These are phyloP conservation scores for Anarsia innoxiella DNA, from an alignment of 2,888 invertebrate genomes.

Conservation along the genomic window DNA sequence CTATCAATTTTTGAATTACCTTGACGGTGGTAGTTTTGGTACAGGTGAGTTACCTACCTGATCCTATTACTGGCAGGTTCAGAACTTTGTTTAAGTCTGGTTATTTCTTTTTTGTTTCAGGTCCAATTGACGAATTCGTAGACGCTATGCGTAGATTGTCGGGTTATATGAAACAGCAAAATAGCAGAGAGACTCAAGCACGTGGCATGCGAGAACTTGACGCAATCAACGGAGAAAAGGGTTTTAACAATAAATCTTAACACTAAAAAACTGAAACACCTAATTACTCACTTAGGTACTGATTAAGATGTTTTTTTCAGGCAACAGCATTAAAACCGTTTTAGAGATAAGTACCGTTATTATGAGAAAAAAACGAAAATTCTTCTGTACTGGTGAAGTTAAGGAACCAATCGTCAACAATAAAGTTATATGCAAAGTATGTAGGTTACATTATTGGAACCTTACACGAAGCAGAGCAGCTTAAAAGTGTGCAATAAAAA, in stretches of 20 bases:
- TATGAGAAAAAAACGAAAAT: slow-evolving; percentile 66
- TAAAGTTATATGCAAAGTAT: slow-evolving; percentile 66
- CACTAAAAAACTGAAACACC: not conserved
- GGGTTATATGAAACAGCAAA: slow-evolving; percentile 62
- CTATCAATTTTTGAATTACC: slow-evolving; percentile 65
- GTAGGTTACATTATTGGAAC: no score
- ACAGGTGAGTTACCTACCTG: no score
- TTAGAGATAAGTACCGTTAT: slow-evolving; percentile 62
- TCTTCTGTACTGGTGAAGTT: slow-evolving; percentile 66
- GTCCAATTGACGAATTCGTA: slow-evolving; percentile 66
- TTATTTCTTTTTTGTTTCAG: slow-evolving; percentile 34
- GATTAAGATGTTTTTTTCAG: slow-evolving; percentile 30
- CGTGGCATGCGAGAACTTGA: slow-evolving; percentile 65
- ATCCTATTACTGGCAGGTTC: no score
- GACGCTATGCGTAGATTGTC: slow-evolving; percentile 58
- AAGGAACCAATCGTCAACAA: slow-evolving; percentile 69
- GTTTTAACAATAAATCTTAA: slow-evolving; percentile 20
- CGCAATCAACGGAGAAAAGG: slow-evolving; percentile 66
- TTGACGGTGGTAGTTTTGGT: slow-evolving; percentile 68
- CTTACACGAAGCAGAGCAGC: no score
- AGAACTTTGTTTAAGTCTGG: no score
- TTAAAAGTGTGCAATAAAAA: not conserved
- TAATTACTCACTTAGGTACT: not conserved
- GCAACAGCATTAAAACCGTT: slow-evolving; percentile 66
- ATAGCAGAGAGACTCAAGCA: slow-evolving; percentile 60